Percentiles rank a stretch among this genome's conserved stretches.
These are phyloP conservation scores for Yponomeuta plumbellus DNA, from an alignment of 2,888 invertebrate genomes.

Conservation along the genomic window DNA sequence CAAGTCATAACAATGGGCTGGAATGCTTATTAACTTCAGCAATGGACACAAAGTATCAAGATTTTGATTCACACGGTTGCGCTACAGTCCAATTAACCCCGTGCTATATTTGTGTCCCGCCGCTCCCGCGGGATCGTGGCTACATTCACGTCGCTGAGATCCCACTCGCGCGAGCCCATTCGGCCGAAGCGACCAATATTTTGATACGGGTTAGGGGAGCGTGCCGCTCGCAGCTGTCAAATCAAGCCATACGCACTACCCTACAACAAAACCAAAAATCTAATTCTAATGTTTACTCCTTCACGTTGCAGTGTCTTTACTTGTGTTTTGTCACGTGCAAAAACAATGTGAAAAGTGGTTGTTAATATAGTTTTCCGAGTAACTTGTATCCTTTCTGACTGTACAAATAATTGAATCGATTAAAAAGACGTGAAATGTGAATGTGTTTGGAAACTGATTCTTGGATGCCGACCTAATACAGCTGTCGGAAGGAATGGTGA, in stretches of 20 bases:
- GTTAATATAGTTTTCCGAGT: conserved; percentile 68
- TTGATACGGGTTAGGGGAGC: conserved; percentile 61
- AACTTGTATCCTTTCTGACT: conserved; percentile 73
- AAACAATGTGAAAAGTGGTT: conserved; percentile 78
- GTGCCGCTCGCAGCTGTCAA: conserved; percentile 71
- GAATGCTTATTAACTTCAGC: conserved; percentile 1
- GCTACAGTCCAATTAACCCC: conserved; percentile 57
- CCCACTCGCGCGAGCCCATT: conserved; percentile 38
- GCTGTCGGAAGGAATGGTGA: conserved; percentile 63
- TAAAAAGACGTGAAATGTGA: conserved; percentile 63
- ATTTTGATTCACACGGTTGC: conserved; percentile 37
- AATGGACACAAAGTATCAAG: conserved; percentile 34
- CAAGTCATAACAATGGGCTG: conserved; percentile 5
- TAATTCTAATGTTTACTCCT: conserved; percentile 33
- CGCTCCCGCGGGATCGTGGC: conserved; percentile 47
- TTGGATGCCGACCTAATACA: conserved; percentile 42
- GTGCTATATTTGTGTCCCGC: conserved; percentile 58
- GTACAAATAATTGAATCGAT: conserved; percentile 39
- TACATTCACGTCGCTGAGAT: conserved; percentile 44
- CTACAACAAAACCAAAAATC: conserved; percentile 23
- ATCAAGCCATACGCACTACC: conserved; percentile 55
- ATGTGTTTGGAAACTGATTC: conserved; percentile 50
- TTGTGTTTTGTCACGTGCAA: conserved; percentile 75
- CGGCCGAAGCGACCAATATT: conserved; percentile 60
- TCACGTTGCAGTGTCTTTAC: conserved; percentile 70